Base-by-base conservation (phyloP, 2,113 vertebrate species). In the Hiodon alosoides region DNA sequence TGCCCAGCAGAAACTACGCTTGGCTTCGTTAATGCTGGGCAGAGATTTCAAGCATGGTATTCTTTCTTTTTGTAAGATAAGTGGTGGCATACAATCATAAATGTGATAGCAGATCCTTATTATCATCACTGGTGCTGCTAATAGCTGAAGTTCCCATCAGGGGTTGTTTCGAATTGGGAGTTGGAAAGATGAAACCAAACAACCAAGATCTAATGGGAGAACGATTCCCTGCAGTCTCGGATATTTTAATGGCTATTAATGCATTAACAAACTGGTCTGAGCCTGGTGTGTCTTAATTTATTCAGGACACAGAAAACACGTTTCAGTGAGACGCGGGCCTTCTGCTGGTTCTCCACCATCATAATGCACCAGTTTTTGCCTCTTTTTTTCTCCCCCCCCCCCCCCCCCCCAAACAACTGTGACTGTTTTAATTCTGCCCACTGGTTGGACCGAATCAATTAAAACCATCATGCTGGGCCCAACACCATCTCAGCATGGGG, bases 381-480 rank as follows among this genome's bases (percentile, higher is more conserved):
- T 75, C 77, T 78, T 77, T 64, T 64, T 50, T 55, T 61, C 54
- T 60, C 17, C 17, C 55, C 60, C 76, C 71, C 68, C 79, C 68
- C 73, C 78, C 59, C 81, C 84, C 86, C 84, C 79, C 80, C 82
- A 78, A 84, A 91, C 90, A 90, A 91, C 88, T 91, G 89, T 90
- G 90, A 91, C 90, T 90, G 90, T 90, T 90, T 90, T 90, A 90
- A 90, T 89, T 90, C 90, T 83, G 83, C 86, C 84, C 82, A 47
- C 87, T 91, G 88, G 90, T 90, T 90, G 90, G 89, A 82, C 81
- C 7, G 86, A 90, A 86, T 90, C 88, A 90, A 87, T 90, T 87
- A 89, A 88, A 87, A 89, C 78, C 69, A 82, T 77, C 87, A 79
- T 76, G 84, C 90, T 85, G 88, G 50, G 85, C 86, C 84, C 84